Evolutionary conservation across 2,888 invertebrate genomes (phyloP).

Genomic region (Nemotelus nigrinus): DNA sequence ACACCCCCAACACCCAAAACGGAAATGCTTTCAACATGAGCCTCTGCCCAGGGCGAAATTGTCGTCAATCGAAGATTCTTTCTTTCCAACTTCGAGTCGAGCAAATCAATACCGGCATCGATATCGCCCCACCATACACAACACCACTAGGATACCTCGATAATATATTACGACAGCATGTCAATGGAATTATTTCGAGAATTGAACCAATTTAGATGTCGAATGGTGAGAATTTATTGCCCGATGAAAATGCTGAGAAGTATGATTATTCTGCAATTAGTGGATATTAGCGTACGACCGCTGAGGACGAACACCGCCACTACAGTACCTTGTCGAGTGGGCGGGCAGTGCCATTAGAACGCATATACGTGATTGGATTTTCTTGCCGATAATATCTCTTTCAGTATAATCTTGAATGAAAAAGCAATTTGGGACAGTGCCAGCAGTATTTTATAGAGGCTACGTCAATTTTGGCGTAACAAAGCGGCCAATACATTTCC

Average conservation of each 20-base stretch:
- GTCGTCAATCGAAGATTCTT: background rate
- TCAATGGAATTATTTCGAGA: conserved; percentile 34
- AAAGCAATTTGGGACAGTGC: conserved; percentile 26
- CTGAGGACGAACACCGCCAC: background rate
- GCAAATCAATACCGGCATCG: conserved; percentile 24
- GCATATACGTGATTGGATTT: conserved; percentile 30
- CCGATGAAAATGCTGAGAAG: conserved; percentile 37
- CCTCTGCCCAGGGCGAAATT: background rate
- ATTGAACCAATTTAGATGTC: conserved; percentile 42
- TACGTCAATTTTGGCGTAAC: background rate
- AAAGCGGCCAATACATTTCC: background rate
- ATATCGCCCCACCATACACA: background rate
- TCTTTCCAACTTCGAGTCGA: background rate
- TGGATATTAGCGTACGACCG: conserved; percentile 22
- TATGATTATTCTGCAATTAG: conserved; percentile 42
- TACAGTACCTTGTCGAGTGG: background rate
- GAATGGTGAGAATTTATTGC: conserved; percentile 38
- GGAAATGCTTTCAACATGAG: too few relatives aligned
- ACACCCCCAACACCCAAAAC: too few relatives aligned
- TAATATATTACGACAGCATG: conserved; percentile 29
- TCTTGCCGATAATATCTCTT: conserved; percentile 27
- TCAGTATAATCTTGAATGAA: conserved; percentile 16
- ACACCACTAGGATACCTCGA: background rate
- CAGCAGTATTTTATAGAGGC: background rate
- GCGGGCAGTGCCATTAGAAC: background rate